Evolutionary conservation across 2,113 vertebrate genomes (phyloP).

Genomic region (Hymenochirus boettgeri): DNA sequence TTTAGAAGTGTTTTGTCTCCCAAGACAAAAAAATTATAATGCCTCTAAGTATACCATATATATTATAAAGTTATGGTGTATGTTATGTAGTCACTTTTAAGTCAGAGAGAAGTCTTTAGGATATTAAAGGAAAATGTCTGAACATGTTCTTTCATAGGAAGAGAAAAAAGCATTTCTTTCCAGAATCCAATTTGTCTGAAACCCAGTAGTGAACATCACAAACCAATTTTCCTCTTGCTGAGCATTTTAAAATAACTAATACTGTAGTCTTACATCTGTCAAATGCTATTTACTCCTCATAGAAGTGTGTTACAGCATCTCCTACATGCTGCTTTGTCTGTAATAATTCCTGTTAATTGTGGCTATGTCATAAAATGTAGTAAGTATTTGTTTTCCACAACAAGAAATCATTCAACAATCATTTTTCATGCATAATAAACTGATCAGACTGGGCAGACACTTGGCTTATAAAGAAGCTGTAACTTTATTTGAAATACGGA

Average conservation of each 20-base stretch:
- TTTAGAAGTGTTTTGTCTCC: too few relatives aligned
- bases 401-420: too few relatives aligned
- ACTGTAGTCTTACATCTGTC: slow-evolving; percentile 12
- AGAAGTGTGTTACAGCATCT: background rate
- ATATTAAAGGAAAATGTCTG: too few relatives aligned
- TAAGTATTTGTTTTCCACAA: too few relatives aligned
- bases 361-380: background rate
- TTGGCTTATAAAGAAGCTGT: too few relatives aligned
- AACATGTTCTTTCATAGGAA: background rate
- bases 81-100: background rate
- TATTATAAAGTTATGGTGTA: too few relatives aligned
- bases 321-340: background rate
- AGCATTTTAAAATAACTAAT: slow-evolving; percentile 15
- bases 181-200: slow-evolving; percentile 11
- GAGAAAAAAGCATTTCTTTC: background rate
- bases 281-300: slow-evolving; percentile 1
- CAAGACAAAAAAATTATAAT: too few relatives aligned
- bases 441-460: too few relatives aligned
- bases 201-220: slow-evolving; percentile 8
- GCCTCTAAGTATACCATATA: too few relatives aligned
- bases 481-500: too few relatives aligned
- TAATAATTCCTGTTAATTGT: slow-evolving; percentile 1
- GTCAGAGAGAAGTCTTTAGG: background rate
- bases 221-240: slow-evolving; percentile 13
- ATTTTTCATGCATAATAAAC: too few relatives aligned